Percentiles rank a stretch among this genome's conserved stretches.
Conservation (phyloP, 2,797 vertebrate species). For the Enteromius anoplus region DNA sequence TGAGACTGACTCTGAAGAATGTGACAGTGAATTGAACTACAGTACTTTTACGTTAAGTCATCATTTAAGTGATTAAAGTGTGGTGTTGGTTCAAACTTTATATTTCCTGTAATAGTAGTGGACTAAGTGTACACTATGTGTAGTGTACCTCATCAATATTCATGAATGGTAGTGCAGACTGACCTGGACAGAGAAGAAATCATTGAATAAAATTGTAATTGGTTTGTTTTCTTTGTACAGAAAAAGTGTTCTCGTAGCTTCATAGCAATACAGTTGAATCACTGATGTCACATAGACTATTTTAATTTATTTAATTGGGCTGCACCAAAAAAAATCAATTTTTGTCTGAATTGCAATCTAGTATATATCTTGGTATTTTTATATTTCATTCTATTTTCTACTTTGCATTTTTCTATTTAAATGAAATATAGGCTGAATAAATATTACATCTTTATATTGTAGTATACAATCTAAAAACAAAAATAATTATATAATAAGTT, state of each 20-base stretch:
- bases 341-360: not conserved
- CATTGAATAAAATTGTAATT: not conserved
- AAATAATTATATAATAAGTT: not conserved
- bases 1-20: not conserved
- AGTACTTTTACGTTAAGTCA: not conserved
- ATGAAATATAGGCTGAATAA: not conserved
- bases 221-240: not conserved
- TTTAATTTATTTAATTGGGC: too few relatives aligned
- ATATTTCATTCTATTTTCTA: too few relatives aligned
- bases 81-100: not conserved
- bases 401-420: not conserved
- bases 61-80: not conserved
- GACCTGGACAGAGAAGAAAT: not conserved
- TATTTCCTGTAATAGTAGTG: not conserved
- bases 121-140: not conserved
- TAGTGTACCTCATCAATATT: not conserved
- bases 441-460: not conserved
- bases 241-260: not conserved
- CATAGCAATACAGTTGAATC: not conserved
- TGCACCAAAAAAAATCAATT: not conserved
- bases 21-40: not conserved
- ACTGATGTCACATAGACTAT: too few relatives aligned
- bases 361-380: not conserved
- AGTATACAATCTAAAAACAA: not conserved
- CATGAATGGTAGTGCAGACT: not conserved